Conservation (phyloP, 1,140 invertebrate genomes). For the Macrobrachium rosenbergii region DNA sequence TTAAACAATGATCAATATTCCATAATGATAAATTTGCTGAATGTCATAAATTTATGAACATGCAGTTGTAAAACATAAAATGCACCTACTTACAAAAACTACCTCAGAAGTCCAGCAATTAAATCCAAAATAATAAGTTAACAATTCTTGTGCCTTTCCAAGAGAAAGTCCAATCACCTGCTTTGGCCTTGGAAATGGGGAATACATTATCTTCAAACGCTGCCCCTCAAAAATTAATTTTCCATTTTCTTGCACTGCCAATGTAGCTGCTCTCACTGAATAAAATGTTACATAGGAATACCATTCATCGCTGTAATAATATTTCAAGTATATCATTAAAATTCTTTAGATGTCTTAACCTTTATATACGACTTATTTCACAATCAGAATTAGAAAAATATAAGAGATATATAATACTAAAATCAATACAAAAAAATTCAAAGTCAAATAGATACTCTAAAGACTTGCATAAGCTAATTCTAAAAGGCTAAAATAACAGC, state of each 20-base stretch:
- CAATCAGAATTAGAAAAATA: no score
- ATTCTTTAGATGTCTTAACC: background rate
- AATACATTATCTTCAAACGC: background rate
- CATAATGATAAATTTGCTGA: no score
- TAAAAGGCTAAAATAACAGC: no score
- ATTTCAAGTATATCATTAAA: background rate
- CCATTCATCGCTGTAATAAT: conserved; percentile 5
- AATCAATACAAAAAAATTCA: no score
- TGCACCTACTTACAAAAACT: conserved; percentile 25
- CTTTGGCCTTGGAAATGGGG: background rate
- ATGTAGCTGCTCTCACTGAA: conserved; percentile 9
- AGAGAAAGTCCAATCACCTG: background rate
- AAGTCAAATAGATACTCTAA: no score
- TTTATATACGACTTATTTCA: no score
- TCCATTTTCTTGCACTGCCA: background rate
- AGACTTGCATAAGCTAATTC: no score
- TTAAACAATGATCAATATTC: no score
- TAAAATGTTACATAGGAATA: conserved; percentile 32
- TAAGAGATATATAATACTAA: no score
- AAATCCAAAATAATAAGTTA: conserved; percentile 37
- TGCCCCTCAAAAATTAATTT: conserved; percentile 7
- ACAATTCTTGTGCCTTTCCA: conserved; percentile 28
- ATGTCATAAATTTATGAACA: no score
- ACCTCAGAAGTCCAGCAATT: conserved; percentile 43
- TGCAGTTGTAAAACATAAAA: no score